Base-by-base conservation (phyloP, 1,140 invertebrate species). In the Gryllus bimaculatus region DNA sequence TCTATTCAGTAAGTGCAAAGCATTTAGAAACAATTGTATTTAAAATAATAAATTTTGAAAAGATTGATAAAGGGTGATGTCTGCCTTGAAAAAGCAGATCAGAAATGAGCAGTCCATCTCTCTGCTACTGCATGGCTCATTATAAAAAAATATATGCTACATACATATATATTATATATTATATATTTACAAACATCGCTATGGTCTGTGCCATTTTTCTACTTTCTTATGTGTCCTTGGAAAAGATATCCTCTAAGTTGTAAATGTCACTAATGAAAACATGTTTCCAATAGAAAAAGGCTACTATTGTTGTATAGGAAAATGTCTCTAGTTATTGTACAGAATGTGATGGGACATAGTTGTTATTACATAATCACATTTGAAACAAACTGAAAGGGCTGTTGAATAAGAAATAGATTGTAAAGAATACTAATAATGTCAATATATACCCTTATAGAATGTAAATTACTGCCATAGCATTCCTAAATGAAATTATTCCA, bases 161-260 rank as follows among this genome's bases (percentile, higher is more conserved):
- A 66, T 66, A 66, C 54, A 66, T 66, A 66, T 13, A 13, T 13
- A 13, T 13, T 66, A 66, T 18, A 66, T 66, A 66, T 66, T 66
- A 66, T 66, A 66, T 66, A 66, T 66, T 66, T 66, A 66, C 26
- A 66, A 66, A 66, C 54, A 66, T 66, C 48, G 74, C 74, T 79
- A 54, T 77, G 79, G 75, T 80, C 79, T 77, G 76, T 77, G 79
- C 79, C 76, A 78, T 80, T 80, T 66, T 80, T 80, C 79, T 80
- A 80, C 79, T 80, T 80, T 80, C 79, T 77, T 80, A 80, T 80
- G 76, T 80, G 76, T 80, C 75, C 74, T 76, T 78, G 78, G 47
- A 74, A 78, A 73, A 66, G 78, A 66, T 73, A 39, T 78, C n/a
- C 47, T 78, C 73, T 78, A 66, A 78, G 73, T 78, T 78, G 78